A percentile compares a stretch with the other conserved stretches of the same genome.
Evolutionary conservation across 2,888 invertebrate species (phyloP).

Genomic region (Conchocele bisecta): DNA sequence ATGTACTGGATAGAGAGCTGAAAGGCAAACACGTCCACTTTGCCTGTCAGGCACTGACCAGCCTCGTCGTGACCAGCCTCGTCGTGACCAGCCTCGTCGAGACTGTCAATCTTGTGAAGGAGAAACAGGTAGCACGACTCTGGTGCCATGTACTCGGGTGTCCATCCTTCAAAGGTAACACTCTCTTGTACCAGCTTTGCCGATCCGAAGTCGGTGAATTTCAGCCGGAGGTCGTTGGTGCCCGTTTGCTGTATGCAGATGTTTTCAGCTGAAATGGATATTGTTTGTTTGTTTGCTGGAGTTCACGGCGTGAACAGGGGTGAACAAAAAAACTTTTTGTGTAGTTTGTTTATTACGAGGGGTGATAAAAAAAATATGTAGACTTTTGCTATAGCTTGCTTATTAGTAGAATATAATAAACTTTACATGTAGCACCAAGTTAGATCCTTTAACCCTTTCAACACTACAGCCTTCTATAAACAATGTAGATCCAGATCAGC

Average conservation of each 20-base stretch:
- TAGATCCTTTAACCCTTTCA: no score
- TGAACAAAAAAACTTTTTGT: no score
- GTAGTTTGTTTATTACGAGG: no score
- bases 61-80: neutral
- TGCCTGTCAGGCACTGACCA: slow-evolving; percentile 46
- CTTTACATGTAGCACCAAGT: no score
- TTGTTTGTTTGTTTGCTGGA: no score
- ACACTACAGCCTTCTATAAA: no score
- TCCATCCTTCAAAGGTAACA: slow-evolving; percentile 49
- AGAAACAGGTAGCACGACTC: slow-evolving; percentile 53
- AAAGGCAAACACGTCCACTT: slow-evolving; percentile 58
- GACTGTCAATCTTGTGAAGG: no score
- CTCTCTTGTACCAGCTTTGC: slow-evolving; percentile 49
- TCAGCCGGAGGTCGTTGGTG: slow-evolving; percentile 25
- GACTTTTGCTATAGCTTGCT: no score
- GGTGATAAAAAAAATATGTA: no score
- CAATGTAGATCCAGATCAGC: no score
- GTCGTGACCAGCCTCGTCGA: slow-evolving; percentile 4
- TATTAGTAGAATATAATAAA: no score
- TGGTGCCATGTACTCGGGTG: slow-evolving; percentile 64
- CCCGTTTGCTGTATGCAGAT: slow-evolving; percentile 34
- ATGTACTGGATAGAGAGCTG: slow-evolving; percentile 56
- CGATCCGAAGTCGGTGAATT: slow-evolving; percentile 63
- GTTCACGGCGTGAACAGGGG: no score
- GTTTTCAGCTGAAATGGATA: slow-evolving; percentile 64